Percentiles rank a stretch among this genome's conserved stretches.
These are phyloP conservation scores for Oligia strigilis DNA, from an alignment of 2,888 invertebrate genomes.

Conservation along the genomic window DNA sequence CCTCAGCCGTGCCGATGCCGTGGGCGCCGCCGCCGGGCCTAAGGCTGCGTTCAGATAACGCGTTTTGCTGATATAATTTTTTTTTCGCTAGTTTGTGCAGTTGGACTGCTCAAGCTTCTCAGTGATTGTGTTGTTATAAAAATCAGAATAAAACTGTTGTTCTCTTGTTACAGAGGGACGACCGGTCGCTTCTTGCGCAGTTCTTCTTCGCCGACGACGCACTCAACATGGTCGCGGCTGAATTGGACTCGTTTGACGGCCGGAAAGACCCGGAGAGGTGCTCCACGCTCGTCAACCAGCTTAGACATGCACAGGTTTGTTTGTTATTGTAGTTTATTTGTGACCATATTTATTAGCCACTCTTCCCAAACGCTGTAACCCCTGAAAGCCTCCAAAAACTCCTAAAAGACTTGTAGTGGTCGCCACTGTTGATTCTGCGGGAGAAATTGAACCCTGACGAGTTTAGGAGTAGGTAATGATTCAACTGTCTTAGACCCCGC, in stretches of 20 bases:
- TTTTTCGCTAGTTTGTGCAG: neutral
- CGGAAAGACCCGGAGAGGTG: slow-evolving; percentile 99
- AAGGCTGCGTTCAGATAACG: neutral
- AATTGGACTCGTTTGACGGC: slow-evolving; percentile 99
- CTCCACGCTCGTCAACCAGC: slow-evolving; percentile 97
- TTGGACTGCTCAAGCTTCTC: neutral
- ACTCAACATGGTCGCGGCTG: slow-evolving; percentile 97
- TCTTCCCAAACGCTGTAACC: neutral
- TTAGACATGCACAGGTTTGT: slow-evolving; percentile 96
- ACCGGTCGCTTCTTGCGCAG: slow-evolving; percentile 97
- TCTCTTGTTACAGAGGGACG: slow-evolving; percentile 94
- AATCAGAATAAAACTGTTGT: slow-evolving; percentile 2
- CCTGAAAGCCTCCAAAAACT: neutral
- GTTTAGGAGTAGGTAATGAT: neutral
- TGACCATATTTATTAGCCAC: neutral
- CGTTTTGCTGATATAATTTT: neutral
- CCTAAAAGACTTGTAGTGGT: neutral
- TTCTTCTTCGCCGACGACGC: slow-evolving; percentile 99
- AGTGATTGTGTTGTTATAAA: neutral
- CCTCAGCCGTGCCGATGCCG: too few relatives aligned
- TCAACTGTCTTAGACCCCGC: neutral
- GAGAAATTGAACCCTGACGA: neutral
- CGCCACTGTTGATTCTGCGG: neutral
- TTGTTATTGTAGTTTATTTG: neutral
- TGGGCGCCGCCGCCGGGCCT: too few relatives aligned